Conservation (phyloP, 2,797 vertebrate genomes). For the Microctenopoma stevenorrisi region DNA sequence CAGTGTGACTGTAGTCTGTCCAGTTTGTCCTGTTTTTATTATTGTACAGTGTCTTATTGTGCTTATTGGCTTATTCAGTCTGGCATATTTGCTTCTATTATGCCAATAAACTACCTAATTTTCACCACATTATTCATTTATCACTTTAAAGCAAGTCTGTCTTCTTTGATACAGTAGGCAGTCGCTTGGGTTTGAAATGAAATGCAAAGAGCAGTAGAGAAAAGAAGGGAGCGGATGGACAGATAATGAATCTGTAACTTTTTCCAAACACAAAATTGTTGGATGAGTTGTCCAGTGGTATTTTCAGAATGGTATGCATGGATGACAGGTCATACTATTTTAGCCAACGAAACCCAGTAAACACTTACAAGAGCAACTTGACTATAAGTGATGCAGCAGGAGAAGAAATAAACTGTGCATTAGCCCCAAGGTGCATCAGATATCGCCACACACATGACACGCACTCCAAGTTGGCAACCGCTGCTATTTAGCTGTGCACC, state of each 20-base stretch:
- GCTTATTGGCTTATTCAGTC: too few relatives aligned
- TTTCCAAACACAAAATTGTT: neutral
- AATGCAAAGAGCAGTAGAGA: too few relatives aligned
- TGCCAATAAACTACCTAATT: too few relatives aligned
- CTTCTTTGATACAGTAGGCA: too few relatives aligned
- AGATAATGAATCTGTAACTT: neutral
- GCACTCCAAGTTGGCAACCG: neutral
- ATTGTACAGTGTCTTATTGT: too few relatives aligned
- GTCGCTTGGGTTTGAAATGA: neutral
- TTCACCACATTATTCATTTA: too few relatives aligned
- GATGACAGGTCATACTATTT: conserved; percentile 9
- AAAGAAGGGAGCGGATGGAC: too few relatives aligned
- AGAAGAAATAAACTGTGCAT: conserved; percentile 8
- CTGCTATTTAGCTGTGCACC: neutral
- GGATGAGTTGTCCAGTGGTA: neutral
- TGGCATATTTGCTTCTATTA: too few relatives aligned
- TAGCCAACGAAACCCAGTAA: conserved; percentile 16
- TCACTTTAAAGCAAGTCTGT: too few relatives aligned
- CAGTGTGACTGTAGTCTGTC: too few relatives aligned
- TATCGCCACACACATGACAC: conserved; percentile 33
- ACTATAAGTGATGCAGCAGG: conserved; percentile 27
- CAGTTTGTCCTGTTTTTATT: too few relatives aligned
- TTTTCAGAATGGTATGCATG: conserved; percentile 5
- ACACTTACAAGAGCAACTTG: neutral
- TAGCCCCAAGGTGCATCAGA: conserved; percentile 19